These are phyloP conservation scores for Pristis pectinata DNA, from an alignment of 2,797 vertebrate genomes.

Conservation along the genomic window DNA sequence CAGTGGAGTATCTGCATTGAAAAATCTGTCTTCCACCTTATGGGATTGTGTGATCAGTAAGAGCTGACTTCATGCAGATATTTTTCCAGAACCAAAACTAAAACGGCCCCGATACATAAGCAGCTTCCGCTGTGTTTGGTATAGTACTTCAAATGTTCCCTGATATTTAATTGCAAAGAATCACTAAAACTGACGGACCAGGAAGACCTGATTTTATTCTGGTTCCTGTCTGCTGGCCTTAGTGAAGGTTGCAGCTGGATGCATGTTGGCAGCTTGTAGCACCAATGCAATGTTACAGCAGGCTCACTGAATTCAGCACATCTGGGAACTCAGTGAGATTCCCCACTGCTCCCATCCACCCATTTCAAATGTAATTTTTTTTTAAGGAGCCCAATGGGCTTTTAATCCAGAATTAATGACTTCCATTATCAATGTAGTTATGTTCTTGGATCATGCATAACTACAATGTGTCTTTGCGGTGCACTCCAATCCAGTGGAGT, in stretches of 20 bases:
- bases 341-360: not conserved
- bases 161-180: not conserved
- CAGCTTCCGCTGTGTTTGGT: not conserved
- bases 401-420: constrained; percentile 10
- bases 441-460: not conserved
- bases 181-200: not conserved
- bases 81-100: not conserved
- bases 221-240: not conserved
- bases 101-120: not conserved
- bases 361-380: constrained; percentile 10
- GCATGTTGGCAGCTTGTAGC: not conserved
- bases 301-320: constrained; percentile 4
- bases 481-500: constrained; percentile 4
- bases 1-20: too few relatives aligned
- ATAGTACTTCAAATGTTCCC: not conserved
- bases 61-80: not conserved
- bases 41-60: not conserved
- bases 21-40: not conserved
- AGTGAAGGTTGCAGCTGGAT: not conserved
- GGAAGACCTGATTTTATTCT: not conserved
- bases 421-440: not conserved
- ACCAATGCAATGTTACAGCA: not conserved
- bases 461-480: not conserved
- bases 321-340: not conserved
- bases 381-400: not conserved